Evolutionary conservation across 2,888 invertebrate genomes (phyloP).

Genomic region (Stenodera caucasica): DNA sequence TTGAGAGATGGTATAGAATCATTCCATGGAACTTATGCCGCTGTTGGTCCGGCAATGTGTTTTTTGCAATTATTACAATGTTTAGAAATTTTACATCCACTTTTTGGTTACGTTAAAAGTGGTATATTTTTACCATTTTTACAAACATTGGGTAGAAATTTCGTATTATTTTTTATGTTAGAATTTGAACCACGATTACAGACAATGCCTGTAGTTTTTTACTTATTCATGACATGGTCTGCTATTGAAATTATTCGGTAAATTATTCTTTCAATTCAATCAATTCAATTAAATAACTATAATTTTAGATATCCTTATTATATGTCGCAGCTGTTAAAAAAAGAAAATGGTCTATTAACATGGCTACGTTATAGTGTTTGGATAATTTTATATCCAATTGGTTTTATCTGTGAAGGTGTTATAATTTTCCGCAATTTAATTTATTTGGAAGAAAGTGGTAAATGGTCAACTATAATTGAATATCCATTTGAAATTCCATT

Average conservation of each 20-base stretch:
- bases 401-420: slow-evolving; percentile 84
- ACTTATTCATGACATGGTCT: slow-evolving; percentile 84
- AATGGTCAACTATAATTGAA: slow-evolving; percentile 75
- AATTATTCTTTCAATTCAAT: slow-evolving; percentile 10
- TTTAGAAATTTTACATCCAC: slow-evolving; percentile 85
- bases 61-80: slow-evolving; percentile 82
- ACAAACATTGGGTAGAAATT: slow-evolving; percentile 73
- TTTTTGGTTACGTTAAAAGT: slow-evolving; percentile 86
- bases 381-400: slow-evolving; percentile 92
- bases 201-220: slow-evolving; percentile 82
- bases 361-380: slow-evolving; percentile 94
- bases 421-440: slow-evolving; percentile 82
- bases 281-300: background rate
- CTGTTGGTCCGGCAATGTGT: slow-evolving; percentile 76
- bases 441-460: slow-evolving; percentile 82
- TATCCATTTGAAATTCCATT: slow-evolving; percentile 86
- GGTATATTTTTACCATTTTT: slow-evolving; percentile 70
- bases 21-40: slow-evolving; percentile 69
- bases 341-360: slow-evolving; percentile 73
- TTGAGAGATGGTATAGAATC: slow-evolving; percentile 73
- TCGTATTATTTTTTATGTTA: slow-evolving; percentile 74
- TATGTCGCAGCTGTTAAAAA: slow-evolving; percentile 76
- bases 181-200: slow-evolving; percentile 86
- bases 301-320: slow-evolving; percentile 87
- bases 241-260: slow-evolving; percentile 81